Base-by-base conservation (phyloP, 1,140 invertebrate genomes). In the Temnothorax curvispinosus region DNA sequence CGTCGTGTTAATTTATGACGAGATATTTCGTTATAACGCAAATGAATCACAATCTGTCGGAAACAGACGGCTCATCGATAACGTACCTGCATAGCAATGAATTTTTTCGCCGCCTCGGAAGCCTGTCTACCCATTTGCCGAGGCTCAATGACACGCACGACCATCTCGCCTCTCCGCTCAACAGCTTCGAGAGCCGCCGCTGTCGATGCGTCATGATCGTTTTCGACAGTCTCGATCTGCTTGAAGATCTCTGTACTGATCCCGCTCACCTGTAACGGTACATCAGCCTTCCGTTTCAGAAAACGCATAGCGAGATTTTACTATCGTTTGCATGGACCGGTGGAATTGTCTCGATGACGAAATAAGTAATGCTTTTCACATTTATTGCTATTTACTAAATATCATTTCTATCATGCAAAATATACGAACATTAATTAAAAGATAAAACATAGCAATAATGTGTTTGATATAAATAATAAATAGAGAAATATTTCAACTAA, bases 171-270 rank as follows among this genome's bases (percentile, higher is more conserved):
- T 67, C 98, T 96, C 91, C 97, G 96, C 95, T 99, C 98, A 94
- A 99, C 98, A 90, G 98, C 97, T 96, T 98, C 98, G 94, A 99
- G 96, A 64, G 98, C 98, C 54, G 98, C 98, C 71, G 98, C 98
- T 88, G 98, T 98, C 81, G 98, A 98, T 64, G 98, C 97, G 95
- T 99, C 98, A 96, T 98, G 98, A 95, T 99, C 98, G 95, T 99
- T 99, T 96, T 99, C 98, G 87, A 99, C 97, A 87, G 98, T 98
- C 96, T 99, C 98, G 96, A 99, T 98, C 96, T 99, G 98, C 89
- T 98, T 98, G 96, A 99, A 99, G 95, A 99, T 98, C 96, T 99
- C 98, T 92, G 98, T 98, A 93, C 98, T 99, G 92, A 99, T 99
- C 91, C 98, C 98, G 94, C 98, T 98, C 92, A 98, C 97, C 98